Evolutionary conservation across 2,888 invertebrate species (phyloP), one percentile per base, ranked within the genome.

Genomic region (Acholoe squamosa): DNA sequence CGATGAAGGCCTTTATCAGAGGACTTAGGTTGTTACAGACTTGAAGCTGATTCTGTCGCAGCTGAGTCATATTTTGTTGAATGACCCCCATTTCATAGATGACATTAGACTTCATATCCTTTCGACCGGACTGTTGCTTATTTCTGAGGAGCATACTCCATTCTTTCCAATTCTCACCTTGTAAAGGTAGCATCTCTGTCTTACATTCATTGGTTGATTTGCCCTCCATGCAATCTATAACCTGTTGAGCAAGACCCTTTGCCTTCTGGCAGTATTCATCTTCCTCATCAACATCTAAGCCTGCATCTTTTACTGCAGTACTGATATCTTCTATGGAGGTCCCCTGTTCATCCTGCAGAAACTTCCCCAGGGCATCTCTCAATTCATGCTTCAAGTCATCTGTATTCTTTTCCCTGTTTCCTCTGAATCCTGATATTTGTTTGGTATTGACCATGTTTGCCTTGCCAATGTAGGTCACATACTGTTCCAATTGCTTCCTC

Each of bases 341-440:
- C 19, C 80, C 80, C 5, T 80, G 22, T 43, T 80, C 43, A 7
- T 43, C 43, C 16, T 33, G 80, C 0, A 80, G 25, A 1, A 80
- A 43, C n/a, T 80, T 80, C 16, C 80, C 19, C 25, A 80, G 43
- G 22, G 80, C 22, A 7, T 80, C 80, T n/a, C 80, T 80, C 16
- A 80, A 16, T 19, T 80, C 80, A 34, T 80, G 80, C 25, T 80
- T 80, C 33, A 80, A 80, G 19, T 80, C 80, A 80, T 80, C 80
- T 34, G 43, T 80, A 22, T 80, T 80, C 80, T 80, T 80, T 43
- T 80, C 80, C 16, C 43, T 14, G 43, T 33, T 80, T 80, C 80
- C 80, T 80, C 80, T 80, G n/a, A 80, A 80, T 3, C 80, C 80
- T 34, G 80, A 80, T 80, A 80, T 43, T 25, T 80, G 80, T 80